A percentile compares a stretch with the other conserved stretches of the same genome.
phyloP scores from a whole-genome alignment of 1,140 invertebrate species.

The Penaeus chinensis region DNA sequence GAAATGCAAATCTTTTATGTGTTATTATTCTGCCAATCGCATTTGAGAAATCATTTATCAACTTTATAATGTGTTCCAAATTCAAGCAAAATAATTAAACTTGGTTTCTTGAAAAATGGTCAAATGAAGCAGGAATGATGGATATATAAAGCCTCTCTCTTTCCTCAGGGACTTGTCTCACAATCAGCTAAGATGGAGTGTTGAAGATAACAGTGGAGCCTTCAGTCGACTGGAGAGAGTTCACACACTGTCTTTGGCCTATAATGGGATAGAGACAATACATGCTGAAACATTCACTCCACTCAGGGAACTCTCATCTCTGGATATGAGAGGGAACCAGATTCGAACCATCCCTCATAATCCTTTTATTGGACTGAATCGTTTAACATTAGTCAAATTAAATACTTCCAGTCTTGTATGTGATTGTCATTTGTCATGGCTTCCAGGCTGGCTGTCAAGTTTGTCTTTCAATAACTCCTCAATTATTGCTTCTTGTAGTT shows the following conservation, averaged over 20 bases:
- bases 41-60: too few species aligned
- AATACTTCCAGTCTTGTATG: slow-evolving; percentile 61
- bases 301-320: slow-evolving; percentile 73
- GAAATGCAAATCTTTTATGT: too few species aligned
- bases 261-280: slow-evolving; percentile 62
- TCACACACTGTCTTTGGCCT: slow-evolving; percentile 78
- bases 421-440: slow-evolving; percentile 60
- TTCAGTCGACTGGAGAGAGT: slow-evolving; percentile 83
- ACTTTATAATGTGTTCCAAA: too few species aligned
- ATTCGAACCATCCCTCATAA: slow-evolving; percentile 78
- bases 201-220: slow-evolving; percentile 85
- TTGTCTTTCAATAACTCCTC: slow-evolving; percentile 80
- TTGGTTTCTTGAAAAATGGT: too few species aligned
- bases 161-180: slow-evolving; percentile 75
- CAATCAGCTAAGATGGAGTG: slow-evolving; percentile 89
- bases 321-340: slow-evolving; percentile 86
- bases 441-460: slow-evolving; percentile 70
- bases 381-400: slow-evolving; percentile 75
- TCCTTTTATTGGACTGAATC: slow-evolving; percentile 77
- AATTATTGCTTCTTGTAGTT: slow-evolving; percentile 74
- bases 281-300: slow-evolving; percentile 50
- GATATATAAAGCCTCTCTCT: background rate
- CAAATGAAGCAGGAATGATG: too few species aligned
- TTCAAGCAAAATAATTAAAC: too few species aligned
- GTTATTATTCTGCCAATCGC: too few species aligned